Evolutionary conservation across 2,797 vertebrate genomes (phyloP), one percentile per base, ranked within the genome.

Genomic region (Parambassis ranga): DNA sequence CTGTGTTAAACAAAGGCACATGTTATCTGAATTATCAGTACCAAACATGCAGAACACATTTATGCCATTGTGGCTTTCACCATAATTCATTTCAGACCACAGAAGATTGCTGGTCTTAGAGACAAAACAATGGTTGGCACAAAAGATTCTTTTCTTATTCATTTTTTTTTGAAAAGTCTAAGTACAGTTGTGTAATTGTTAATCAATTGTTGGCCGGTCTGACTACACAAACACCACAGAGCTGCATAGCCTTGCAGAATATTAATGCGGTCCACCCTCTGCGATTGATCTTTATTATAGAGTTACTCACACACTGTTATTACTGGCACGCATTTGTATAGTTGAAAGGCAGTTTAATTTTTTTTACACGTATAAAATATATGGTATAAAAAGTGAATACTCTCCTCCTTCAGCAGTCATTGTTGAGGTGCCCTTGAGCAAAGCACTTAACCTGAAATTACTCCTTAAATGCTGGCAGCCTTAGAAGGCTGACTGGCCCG

Each of bases 151-250:
- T 61, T 50, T 43, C 59, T 49, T 39, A 31, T 30, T 76, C 64
- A 65, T 81, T 75, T n/a, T n/a, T n/a, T n/a, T n/a, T n/a, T n/a
- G n/a, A n/a, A 72, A 61, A 53, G 46, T 63, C 53, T 15, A 68
- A 61, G 50, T 62, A 66, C 60, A 14, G 59, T 37, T 33, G 79
- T 71, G 77, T 86, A 79, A 85, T 90, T 80, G 76, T 52, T 75
- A 87, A 83, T 90, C 78, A 75, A 78, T 86, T 61, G 31, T 64
- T 67, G 53, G 60, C 59, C 72, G 50, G 71, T 23, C 51, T 78
- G 72, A 66, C 71, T n/a, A n/a, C 73, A 53, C 50, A 36, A 77
- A 73, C 75, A 65, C 65, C 58, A 31, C 30, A 50, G 48, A 67
- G 64, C 64, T 48, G 50, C 28, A 44, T 36, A 71, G 38, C 53